These are phyloP conservation scores for Drosophila monieri DNA, from an alignment of 2,888 invertebrate genomes.

Conservation along the genomic window DNA sequence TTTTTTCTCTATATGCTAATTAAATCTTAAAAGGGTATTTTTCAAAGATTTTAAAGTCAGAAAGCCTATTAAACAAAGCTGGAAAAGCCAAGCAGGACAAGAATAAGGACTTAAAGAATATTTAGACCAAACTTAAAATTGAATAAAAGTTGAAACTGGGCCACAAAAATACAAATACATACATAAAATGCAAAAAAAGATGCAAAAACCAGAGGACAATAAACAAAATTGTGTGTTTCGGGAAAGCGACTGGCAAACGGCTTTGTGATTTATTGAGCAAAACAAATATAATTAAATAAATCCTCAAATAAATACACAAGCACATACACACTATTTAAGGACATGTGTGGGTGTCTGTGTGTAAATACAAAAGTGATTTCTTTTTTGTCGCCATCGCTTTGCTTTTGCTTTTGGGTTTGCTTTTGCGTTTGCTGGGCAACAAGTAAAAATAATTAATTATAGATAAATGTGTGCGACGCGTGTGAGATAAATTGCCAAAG, in stretches of 20 bases:
- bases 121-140: neutral
- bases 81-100: too few species aligned
- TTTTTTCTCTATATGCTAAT: conserved; percentile 28
- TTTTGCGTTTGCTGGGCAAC: conserved; percentile 31
- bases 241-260: conserved; percentile 11
- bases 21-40: conserved; percentile 24
- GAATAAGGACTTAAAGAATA: neutral
- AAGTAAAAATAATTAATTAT: conserved; percentile 70
- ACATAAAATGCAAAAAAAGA: neutral
- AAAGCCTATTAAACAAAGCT: too few species aligned
- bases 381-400: conserved; percentile 29
- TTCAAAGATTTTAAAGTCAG: neutral
- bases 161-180: neutral
- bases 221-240: neutral
- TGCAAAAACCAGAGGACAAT: neutral
- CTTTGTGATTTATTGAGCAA: conserved; percentile 43
- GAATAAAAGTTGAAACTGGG: neutral
- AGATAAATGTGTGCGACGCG: conserved; percentile 66
- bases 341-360: neutral
- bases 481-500: conserved; percentile 43
- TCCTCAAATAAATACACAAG: conserved; percentile 36
- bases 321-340: neutral
- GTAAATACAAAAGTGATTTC: conserved; percentile 26
- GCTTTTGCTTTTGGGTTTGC: conserved; percentile 9
- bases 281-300: conserved; percentile 49